A percentile compares a stretch with the other conserved stretches of the same genome.
Conservation (phyloP, 2,888 invertebrate genomes). For the Stenoptilia bipunctidactyla region DNA sequence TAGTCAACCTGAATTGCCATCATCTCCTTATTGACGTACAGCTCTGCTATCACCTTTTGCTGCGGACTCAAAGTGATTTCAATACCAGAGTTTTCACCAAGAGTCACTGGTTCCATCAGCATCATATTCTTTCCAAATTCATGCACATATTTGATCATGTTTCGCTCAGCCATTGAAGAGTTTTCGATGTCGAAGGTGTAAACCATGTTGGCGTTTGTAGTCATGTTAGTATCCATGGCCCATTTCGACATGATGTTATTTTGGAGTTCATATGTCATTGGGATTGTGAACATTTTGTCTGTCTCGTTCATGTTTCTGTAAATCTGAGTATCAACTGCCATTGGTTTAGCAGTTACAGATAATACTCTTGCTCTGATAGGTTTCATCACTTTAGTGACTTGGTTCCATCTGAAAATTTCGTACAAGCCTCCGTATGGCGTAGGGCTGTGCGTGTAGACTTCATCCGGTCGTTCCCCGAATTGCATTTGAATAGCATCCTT, state of each 20-base stretch:
- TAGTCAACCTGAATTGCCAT: constrained; percentile 27
- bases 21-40: constrained; percentile 20
- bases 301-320: constrained; percentile 19
- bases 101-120: constrained; percentile 14
- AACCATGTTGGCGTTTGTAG: constrained; percentile 18
- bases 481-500: constrained; percentile 20
- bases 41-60: constrained; percentile 20
- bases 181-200: constrained; percentile 20
- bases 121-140: constrained; percentile 15
- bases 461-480: constrained; percentile 23
- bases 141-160: constrained; percentile 17
- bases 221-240: constrained; percentile 18
- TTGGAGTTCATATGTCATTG: constrained; percentile 18
- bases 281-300: constrained; percentile 19
- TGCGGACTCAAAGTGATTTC: constrained; percentile 22
- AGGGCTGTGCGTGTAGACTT: constrained; percentile 25
- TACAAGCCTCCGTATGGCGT: constrained; percentile 37
- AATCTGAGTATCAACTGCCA: constrained; percentile 16
- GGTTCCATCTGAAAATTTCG: constrained; percentile 24
- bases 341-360: constrained; percentile 15
- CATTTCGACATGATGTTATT: constrained; percentile 23
- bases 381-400: constrained; percentile 23
- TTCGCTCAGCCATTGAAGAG: constrained; percentile 8
- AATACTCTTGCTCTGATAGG: constrained; percentile 21
- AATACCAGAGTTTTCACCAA: constrained; percentile 17